These are phyloP conservation scores for Drosophila nigricruria DNA, from an alignment of 2,888 invertebrate species.

Conservation along the genomic window DNA sequence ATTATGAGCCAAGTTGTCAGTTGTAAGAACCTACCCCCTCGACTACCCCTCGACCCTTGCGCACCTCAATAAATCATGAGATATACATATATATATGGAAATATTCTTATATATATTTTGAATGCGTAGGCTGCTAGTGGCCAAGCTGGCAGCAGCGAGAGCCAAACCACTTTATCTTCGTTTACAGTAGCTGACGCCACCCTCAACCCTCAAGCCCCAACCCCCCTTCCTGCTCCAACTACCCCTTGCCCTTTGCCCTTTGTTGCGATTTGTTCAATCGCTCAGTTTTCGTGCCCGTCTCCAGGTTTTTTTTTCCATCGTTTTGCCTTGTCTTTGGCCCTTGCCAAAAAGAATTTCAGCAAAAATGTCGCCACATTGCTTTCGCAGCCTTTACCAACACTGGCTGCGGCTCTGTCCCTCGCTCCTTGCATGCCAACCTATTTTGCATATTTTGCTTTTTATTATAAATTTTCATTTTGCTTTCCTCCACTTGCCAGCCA, in stretches of 20 bases:
- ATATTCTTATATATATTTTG: conserved; percentile 11
- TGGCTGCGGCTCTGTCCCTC: not conserved
- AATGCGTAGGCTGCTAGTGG: conserved; percentile 39
- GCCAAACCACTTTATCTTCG: conserved; percentile 68
- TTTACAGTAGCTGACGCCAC: conserved; percentile 29
- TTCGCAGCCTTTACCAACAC: conserved; percentile 36
- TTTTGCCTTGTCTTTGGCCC: conserved; percentile 38
- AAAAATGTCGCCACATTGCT: conserved; percentile 77
- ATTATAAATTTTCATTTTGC: conserved; percentile 79
- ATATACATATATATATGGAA: not conserved
- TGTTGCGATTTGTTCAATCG: conserved; percentile 63
- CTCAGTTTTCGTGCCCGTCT: not conserved
- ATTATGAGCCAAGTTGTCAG: conserved; percentile 67
- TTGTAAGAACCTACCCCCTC: conserved; percentile 5
- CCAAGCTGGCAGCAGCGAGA: conserved; percentile 48
- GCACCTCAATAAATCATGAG: conserved; percentile 5
- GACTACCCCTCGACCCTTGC: not conserved
- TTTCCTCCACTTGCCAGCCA: conserved; percentile 61
- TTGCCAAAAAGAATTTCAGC: conserved; percentile 69
- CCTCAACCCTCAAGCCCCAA: not conserved
- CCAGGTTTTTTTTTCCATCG: not conserved
- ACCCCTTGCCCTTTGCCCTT: conserved; percentile 12
- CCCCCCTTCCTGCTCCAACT: not conserved
- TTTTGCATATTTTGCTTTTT: conserved; percentile 80
- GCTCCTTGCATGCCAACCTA: conserved; percentile 48